phyloP scores from a whole-genome alignment of 2,113 vertebrate genomes.

The Scytalopus superciliaris region DNA sequence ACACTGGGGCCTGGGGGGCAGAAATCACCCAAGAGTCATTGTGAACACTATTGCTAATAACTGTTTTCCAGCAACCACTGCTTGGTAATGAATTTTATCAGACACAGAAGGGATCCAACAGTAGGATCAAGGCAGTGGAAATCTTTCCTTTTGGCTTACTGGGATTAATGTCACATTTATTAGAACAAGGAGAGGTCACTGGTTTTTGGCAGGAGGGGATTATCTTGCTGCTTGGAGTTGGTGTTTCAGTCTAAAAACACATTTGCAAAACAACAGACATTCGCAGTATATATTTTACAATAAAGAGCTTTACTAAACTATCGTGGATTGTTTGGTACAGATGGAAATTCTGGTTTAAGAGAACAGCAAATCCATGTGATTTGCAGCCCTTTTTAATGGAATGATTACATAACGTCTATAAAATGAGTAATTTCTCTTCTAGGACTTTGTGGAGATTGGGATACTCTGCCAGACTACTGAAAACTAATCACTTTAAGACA shows the following conservation, averaged over 20 bases:
- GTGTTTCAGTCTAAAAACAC: neutral
- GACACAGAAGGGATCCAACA: neutral
- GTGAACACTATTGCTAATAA: neutral
- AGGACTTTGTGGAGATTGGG: slow-evolving; percentile 66
- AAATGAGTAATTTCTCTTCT: slow-evolving; percentile 63
- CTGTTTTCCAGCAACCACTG: neutral
- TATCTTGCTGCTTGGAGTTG: neutral
- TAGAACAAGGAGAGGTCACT: neutral
- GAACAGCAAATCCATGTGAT: slow-evolving; percentile 43
- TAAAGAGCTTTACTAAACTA: slow-evolving; percentile 19
- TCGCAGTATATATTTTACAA: neutral
- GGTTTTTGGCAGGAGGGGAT: neutral
- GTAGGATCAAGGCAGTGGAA: neutral
- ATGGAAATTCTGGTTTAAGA: slow-evolving; percentile 49
- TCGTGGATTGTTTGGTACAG: slow-evolving; percentile 27
- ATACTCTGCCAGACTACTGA: slow-evolving; percentile 64
- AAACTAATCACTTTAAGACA: slow-evolving; percentile 47
- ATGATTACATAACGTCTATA: slow-evolving; percentile 69
- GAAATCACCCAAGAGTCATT: neutral
- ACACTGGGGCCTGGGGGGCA: neutral
- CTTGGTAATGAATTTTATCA: neutral
- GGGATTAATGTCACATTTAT: neutral
- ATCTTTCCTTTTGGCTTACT: neutral
- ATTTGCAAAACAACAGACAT: neutral
- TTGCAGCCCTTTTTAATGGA: slow-evolving; percentile 37